Base-by-base conservation (phyloP, 2,888 invertebrate genomes). In the Torymus texanus region DNA sequence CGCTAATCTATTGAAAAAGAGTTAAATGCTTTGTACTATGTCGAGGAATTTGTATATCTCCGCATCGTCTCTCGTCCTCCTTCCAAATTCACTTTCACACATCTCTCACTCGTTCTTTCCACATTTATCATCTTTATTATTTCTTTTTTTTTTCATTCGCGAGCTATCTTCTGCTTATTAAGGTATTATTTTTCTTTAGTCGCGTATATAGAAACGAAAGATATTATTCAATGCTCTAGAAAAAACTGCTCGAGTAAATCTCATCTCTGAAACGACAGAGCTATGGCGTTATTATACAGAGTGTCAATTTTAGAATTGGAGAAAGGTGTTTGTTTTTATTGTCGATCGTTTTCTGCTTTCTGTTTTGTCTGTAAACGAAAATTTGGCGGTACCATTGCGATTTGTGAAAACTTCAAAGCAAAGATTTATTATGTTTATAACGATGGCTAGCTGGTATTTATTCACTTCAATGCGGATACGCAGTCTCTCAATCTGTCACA, bases 11-110 rank as follows among this genome's bases (percentile, higher is more conserved):
- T 86, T 85, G 85, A 85, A 85, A 84, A 88, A 86, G 85, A 86
- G 85, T 88, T 86, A 85, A 87, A 87, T 88, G 88, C 87, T 90
- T 90, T 90, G 90, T 90, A 90, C 90, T 90, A 90, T 90, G 86
- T 89, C 88, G 86, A 90, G 90, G 90, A 90, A 88, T 90, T 90
- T 89, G 86, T 88, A 86, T 88, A 87, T 87, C 83, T 86, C 80
- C 84, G 78, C 84, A 81, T 83, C 84, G 82, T 81, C 79, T 76
- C 81, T 82, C 82, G 71, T 82, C 82, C 82, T 77, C 77, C 66
- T 81, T 61, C 51, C 56, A 66, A 78, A 73, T 77, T 78, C 74
- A 73, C 75, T 81, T 72, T 59, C 66, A 75, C 73, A 74, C 67
- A 78, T 58, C 50, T 80, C 61, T 75, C 74, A 51, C 55, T 68